phyloP scores from a whole-genome alignment of 2,888 invertebrate genomes.

The Zaprionus lineosus region DNA sequence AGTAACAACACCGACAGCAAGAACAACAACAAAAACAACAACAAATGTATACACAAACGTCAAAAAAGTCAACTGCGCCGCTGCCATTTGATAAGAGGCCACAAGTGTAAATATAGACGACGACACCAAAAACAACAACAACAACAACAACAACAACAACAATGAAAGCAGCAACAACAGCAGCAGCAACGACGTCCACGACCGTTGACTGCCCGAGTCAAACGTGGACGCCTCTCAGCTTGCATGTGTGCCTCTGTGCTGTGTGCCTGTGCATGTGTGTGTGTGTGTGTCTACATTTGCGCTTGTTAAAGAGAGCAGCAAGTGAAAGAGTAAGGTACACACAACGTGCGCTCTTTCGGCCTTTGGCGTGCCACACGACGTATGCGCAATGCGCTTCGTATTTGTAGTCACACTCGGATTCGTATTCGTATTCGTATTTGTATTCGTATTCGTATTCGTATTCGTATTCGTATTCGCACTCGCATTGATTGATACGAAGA shows the following conservation, averaged over 20 bases:
- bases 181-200: conserved; percentile 56
- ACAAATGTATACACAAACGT: conserved; percentile 68
- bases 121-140: conserved; percentile 48
- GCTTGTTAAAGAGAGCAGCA: conserved; percentile 37
- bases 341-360: conserved; percentile 20
- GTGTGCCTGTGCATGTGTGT: background rate
- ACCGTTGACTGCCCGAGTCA: conserved; percentile 72
- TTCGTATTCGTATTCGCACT: conserved; percentile 10
- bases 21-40: conserved; percentile 43
- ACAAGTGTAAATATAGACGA: conserved; percentile 80
- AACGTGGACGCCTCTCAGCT: conserved; percentile 33
- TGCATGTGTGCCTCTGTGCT: conserved; percentile 13
- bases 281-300: background rate
- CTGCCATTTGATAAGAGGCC: conserved; percentile 80
- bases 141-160: conserved; percentile 27
- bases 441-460: background rate
- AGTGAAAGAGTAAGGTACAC: conserved; percentile 9
- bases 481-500: conserved; percentile 49
- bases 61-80: conserved; percentile 79
- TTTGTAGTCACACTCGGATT: conserved; percentile 16
- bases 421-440: conserved; percentile 2
- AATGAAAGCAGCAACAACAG: conserved; percentile 8
- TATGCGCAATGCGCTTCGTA: conserved; percentile 60
- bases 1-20: conserved; percentile 36
- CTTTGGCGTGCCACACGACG: conserved; percentile 45